Conservation (phyloP, 2,113 vertebrate genomes). For the Speoplatyrhinus poulsoni region DNA sequence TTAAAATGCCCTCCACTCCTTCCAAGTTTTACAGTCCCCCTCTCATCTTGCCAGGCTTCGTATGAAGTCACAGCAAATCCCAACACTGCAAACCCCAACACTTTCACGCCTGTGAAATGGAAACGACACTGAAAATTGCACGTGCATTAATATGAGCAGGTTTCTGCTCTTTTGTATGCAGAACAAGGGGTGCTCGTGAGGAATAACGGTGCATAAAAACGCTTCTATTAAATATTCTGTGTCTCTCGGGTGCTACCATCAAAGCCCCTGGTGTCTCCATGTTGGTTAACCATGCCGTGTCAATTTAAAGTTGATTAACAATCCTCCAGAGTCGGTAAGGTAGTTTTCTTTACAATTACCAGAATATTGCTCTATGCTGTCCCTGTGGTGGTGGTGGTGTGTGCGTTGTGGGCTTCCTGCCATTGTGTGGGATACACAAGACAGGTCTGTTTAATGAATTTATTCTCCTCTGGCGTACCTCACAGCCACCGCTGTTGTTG, state of each 20-base stretch:
- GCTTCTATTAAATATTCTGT: slow-evolving; percentile 43
- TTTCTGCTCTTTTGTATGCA: slow-evolving; percentile 45
- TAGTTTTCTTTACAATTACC: slow-evolving; percentile 26
- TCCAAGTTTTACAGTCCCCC: slow-evolving; percentile 1
- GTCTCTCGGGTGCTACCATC: slow-evolving; percentile 10
- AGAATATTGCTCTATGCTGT: slow-evolving; percentile 25
- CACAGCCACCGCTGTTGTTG: too few species aligned
- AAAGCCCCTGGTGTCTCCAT: slow-evolving; percentile 43
- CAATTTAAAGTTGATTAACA: background rate
- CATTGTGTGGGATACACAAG: too few species aligned
- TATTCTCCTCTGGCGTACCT: too few species aligned
- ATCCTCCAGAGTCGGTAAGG: background rate
- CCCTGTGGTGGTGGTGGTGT: slow-evolving; percentile 8
- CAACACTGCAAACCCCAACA: slow-evolving; percentile 19
- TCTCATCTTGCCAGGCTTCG: slow-evolving; percentile 20
- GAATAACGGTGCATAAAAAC: slow-evolving; percentile 58
- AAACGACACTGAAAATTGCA: slow-evolving; percentile 58
- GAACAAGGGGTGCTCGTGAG: slow-evolving; percentile 37
- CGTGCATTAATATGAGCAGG: slow-evolving; percentile 61
- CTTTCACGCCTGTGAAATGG: slow-evolving; percentile 36
- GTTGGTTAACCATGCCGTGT: background rate
- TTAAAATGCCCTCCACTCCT: background rate
- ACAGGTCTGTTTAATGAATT: too few species aligned
- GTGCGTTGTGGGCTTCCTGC: too few species aligned
- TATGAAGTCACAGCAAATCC: slow-evolving; percentile 41